Conservation (phyloP, 1,140 invertebrate genomes). For the Armadillidium nasatum region DNA sequence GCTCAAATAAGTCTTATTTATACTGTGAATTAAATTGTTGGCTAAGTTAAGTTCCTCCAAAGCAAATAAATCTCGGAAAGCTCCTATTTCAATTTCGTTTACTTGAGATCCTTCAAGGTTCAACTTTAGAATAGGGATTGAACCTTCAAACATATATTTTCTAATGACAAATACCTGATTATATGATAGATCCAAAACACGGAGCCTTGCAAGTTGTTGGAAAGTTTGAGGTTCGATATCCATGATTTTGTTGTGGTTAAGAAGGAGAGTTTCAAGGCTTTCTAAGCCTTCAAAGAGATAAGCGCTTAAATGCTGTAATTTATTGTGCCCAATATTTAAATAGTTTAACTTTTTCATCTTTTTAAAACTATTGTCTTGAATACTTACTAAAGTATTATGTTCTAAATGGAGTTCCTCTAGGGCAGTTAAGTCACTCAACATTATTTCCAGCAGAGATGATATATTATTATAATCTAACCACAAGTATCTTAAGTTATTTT, state of each 20-base stretch:
- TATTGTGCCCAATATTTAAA: constrained; percentile 38
- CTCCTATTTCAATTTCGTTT: constrained; percentile 58
- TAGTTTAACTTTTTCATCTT: constrained; percentile 33
- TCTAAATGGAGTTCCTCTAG: constrained; percentile 41
- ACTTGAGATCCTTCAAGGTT: constrained; percentile 61
- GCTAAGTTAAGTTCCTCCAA: constrained; percentile 67
- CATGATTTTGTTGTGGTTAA: constrained; percentile 56
- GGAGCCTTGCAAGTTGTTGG: constrained; percentile 44
- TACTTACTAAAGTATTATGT: constrained; percentile 38
- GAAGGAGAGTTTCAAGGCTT: constrained; percentile 31
- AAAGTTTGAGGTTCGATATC: constrained; percentile 53
- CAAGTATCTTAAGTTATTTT: constrained; percentile 76
- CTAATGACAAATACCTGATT: constrained; percentile 52
- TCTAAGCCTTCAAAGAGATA: constrained; percentile 34
- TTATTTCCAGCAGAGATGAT: constrained; percentile 31
- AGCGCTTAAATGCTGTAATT: constrained; percentile 31
- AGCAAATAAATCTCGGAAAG: constrained; percentile 61
- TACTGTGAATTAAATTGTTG: constrained; percentile 68
- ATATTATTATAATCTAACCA: constrained; percentile 75
- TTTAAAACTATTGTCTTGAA: constrained; percentile 42
- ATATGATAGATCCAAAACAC: constrained; percentile 60
- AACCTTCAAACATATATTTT: constrained; percentile 57
- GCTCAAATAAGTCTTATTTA: constrained; percentile 68
- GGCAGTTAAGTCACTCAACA: constrained; percentile 39
- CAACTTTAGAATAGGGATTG: constrained; percentile 56